Evolutionary conservation across 2,888 invertebrate genomes (phyloP).

Genomic region (Halictus ligatus): DNA sequence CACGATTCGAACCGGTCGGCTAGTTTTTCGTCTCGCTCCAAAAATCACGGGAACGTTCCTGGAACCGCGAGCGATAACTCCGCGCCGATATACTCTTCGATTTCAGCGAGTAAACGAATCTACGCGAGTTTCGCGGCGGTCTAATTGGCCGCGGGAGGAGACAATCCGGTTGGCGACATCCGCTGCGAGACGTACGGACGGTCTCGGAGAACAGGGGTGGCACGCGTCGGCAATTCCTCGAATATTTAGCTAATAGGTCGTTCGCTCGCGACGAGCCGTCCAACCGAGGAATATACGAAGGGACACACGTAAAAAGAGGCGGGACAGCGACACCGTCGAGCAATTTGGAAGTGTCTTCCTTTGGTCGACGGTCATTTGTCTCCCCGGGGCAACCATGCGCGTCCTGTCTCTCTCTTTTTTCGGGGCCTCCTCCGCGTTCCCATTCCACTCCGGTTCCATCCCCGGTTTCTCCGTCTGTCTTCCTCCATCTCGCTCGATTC

Average conservation of each 20-base stretch:
- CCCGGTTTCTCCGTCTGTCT: slow-evolving; percentile 51
- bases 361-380: slow-evolving; percentile 81
- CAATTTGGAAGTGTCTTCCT: slow-evolving; percentile 77
- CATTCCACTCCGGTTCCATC: slow-evolving; percentile 35
- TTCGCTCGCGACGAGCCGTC: slow-evolving; percentile 61
- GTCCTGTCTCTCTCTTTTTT: slow-evolving; percentile 28
- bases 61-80: not conserved
- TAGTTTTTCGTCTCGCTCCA: slow-evolving; percentile 71
- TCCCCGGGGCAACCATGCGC: slow-evolving; percentile 73
- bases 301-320: slow-evolving; percentile 72
- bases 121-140: not conserved
- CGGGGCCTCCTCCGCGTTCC: slow-evolving; percentile 18
- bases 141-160: not conserved
- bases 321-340: slow-evolving; percentile 72
- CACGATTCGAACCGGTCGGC: slow-evolving; percentile 42
- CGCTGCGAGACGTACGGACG: not conserved
- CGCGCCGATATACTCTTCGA: too few relatives aligned
- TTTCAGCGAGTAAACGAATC: too few relatives aligned
- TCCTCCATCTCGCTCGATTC: slow-evolving; percentile 34
- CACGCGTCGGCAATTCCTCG: slow-evolving; percentile 66
- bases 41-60: slow-evolving; percentile 63
- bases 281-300: slow-evolving; percentile 64
- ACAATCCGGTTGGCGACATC: not conserved
- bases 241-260: slow-evolving; percentile 73
- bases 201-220: slow-evolving; percentile 38